phyloP scores from a whole-genome alignment of 2,797 vertebrate genomes.

The Danio choprae region DNA sequence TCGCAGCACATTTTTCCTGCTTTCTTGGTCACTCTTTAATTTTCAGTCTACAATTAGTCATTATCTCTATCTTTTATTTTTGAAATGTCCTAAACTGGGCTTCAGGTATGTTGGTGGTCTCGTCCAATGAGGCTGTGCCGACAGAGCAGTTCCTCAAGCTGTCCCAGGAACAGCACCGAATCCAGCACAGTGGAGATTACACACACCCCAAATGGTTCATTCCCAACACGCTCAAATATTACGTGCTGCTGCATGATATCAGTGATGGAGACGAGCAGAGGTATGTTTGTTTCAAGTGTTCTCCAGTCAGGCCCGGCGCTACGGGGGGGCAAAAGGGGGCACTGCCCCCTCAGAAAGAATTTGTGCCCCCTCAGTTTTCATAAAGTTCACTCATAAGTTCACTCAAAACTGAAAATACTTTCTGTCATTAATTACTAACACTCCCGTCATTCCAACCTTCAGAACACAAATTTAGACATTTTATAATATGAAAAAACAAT shows the following conservation, averaged over 20 bases:
- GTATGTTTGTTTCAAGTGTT: constrained; percentile 67
- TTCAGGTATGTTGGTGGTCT: constrained; percentile 94
- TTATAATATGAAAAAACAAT: too few relatives aligned
- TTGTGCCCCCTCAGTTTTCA: too few relatives aligned
- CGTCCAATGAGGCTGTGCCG: constrained; percentile 89
- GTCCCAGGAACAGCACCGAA: constrained; percentile 96
- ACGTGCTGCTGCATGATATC: constrained; percentile 94
- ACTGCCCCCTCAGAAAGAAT: too few relatives aligned
- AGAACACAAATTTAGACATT: too few relatives aligned
- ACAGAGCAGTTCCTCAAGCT: constrained; percentile 95
- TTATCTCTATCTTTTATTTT: constrained; percentile 1
- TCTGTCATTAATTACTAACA: too few relatives aligned
- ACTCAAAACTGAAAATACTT: too few relatives aligned
- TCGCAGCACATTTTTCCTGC: background rate
- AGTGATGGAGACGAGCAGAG: constrained; percentile 91
- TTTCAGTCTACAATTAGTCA: background rate
- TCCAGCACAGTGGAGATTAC: constrained; percentile 96
- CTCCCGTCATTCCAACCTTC: too few relatives aligned
- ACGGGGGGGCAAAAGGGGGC: too few relatives aligned
- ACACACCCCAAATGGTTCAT: constrained; percentile 96
- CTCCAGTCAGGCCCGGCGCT: too few relatives aligned
- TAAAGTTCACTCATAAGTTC: too few relatives aligned
- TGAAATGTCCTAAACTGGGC: constrained; percentile 62
- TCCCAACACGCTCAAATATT: constrained; percentile 98
- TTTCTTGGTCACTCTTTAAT: background rate